Evolutionary conservation across 2,797 vertebrate genomes (phyloP), one percentile per base, ranked within the genome.

Genomic region (Gymnocypris eckloni): DNA sequence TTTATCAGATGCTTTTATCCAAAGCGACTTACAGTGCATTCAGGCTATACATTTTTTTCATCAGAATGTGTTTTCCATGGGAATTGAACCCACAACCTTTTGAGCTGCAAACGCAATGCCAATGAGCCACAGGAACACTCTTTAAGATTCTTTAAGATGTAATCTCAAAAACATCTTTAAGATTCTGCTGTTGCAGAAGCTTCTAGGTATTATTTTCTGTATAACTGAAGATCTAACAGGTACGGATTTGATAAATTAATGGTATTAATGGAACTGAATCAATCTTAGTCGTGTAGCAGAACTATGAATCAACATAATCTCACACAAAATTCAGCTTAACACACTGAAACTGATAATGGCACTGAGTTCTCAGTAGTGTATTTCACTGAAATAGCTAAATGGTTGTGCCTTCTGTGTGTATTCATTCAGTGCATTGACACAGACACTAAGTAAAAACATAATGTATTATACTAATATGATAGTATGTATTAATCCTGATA

Each of bases 291-390:
- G 18, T 61, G 56, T 73, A 48, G 16, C 69, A 72, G 70, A 64
- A 37, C 54, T 73, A 18, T 11, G 41, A 72, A 50, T 75, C 25
- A 75, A 11, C 41, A 70, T n/a, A 73, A 83, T 75, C 2, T 73
- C 12, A 82, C 16, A 43, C n/a, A 82, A 50, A 50, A 64, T 16
- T 50, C 12, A 81, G 10, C 20, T 15, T 70, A 70, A 81, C 39
- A 81, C 37, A 39, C 16, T 52, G 20, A 39, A 81, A 66, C 15
- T 81, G 25, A 50, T 16, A 54, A 22, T 22, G 28, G 18, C 64
- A 69, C 4, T 69, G 25, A 11, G 18, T 28, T 73, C n/a, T 77
- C 33, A 80, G 43, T 67, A 8, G 43, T 50, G 7, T 4, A 37
- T 37, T 37, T 67, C 28, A 18, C 16, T 13, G 28, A 20, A 39